These are phyloP conservation scores for Ridgeia piscesae DNA, from an alignment of 1,140 invertebrate genomes.

Conservation along the genomic window DNA sequence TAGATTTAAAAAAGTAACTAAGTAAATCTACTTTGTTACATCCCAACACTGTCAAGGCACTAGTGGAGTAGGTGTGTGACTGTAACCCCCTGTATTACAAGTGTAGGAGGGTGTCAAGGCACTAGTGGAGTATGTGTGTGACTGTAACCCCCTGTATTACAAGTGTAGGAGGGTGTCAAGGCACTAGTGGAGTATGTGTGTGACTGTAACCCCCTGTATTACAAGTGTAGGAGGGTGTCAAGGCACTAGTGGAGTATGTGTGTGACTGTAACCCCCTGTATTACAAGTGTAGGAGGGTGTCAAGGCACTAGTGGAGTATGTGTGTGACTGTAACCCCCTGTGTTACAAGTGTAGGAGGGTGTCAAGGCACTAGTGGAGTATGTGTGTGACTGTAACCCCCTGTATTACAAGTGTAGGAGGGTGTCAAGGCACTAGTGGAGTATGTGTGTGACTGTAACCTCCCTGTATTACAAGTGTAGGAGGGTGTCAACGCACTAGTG, in stretches of 20 bases:
- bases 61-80: too few relatives aligned
- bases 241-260: conserved; percentile 26
- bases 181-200: too few relatives aligned
- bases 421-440: too few relatives aligned
- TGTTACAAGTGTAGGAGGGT: conserved; percentile 32
- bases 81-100: conserved; percentile 12
- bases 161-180: too few relatives aligned
- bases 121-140: conserved; percentile 24
- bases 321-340: too few relatives aligned
- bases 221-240: conserved; percentile 32
- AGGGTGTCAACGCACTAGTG: conserved; percentile 30
- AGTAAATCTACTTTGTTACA: neutral
- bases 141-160: too few relatives aligned
- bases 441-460: too few relatives aligned
- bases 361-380: conserved; percentile 28
- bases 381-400: too few relatives aligned
- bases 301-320: too few relatives aligned
- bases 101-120: conserved; percentile 31
- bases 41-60: neutral
- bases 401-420: too few relatives aligned
- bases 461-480: conserved; percentile 26
- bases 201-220: neutral
- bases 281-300: too few relatives aligned
- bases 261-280: too few relatives aligned
- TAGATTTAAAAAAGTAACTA: neutral